Percentiles rank a stretch among this genome's conserved stretches.
These are phyloP conservation scores for Poicephalus gulielmi DNA, from an alignment of 2,113 vertebrate species.

Conservation along the genomic window DNA sequence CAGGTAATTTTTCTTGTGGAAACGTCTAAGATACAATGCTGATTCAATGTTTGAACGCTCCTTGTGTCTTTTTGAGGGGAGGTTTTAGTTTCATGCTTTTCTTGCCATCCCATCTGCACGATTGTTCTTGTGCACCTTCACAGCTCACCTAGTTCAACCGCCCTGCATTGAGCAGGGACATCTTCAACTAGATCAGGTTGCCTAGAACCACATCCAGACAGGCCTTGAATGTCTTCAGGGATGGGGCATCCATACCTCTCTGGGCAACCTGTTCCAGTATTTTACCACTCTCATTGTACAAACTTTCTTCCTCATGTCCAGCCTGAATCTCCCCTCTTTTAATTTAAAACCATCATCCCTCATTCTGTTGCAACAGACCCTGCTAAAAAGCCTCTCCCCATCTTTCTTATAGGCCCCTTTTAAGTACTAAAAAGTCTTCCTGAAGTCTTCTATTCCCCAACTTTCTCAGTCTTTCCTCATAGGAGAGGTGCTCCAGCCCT, in stretches of 20 bases:
- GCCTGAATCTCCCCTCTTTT: background rate
- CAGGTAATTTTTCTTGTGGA: background rate
- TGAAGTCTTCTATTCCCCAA: background rate
- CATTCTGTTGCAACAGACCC: background rate
- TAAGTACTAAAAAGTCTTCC: background rate
- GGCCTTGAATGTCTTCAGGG: background rate
- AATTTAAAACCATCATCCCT: background rate
- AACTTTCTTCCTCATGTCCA: background rate
- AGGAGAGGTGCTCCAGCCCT: background rate
- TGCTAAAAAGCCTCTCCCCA: background rate
- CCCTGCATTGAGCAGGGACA: background rate
- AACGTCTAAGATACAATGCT: background rate
- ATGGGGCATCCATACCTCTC: background rate
- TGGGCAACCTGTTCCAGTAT: background rate
- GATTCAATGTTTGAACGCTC: background rate
- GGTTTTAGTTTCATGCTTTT: background rate
- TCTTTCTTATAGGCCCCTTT: background rate
- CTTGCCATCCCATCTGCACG: background rate
- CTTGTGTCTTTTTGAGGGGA: background rate
- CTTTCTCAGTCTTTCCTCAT: background rate
- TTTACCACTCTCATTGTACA: background rate
- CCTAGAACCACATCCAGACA: background rate
- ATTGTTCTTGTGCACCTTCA: background rate
- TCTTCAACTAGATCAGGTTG: background rate
- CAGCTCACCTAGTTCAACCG: background rate